Evolutionary conservation across 2,888 invertebrate genomes (phyloP), one percentile per base, ranked within the genome.

Genomic region (Acrobasis suavella): DNA sequence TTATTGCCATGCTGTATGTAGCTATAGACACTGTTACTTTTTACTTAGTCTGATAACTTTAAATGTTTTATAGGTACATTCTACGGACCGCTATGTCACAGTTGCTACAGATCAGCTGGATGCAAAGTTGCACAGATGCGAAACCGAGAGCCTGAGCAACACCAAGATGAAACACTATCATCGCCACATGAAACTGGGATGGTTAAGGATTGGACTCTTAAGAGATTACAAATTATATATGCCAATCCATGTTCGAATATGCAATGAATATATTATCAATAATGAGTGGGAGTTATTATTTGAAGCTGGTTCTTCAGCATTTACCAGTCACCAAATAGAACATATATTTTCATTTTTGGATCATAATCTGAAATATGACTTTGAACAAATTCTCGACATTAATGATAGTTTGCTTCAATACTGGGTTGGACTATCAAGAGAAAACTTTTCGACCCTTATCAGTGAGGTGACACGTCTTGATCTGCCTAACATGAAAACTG

Each of bases 181-280:
- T 50, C 49, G 15, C 49, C 49, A 50, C 49, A 50, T 50, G 49
- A 50, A 15, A 8, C 15, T 50, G 49, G 15, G 49, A 42, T 42
- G 42, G 42, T 42, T 42, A 10, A 42, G 42, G 42, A 42, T 42
- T 42, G 10, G 42, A 42, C 42, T 42, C 9, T 42, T 42, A 42
- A 42, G 42, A 50, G 49, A 50, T 50, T 15, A 50, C 15, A 50
- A 50, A 50, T 50, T 50, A 15, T 50, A 50, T 50, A 50, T 50
- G 49, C n/a, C 49, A n/a, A 50, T 50, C 49, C 49, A 50, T 50
- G 49, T 50, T 8, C 14, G 49, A 50, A 50, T 50, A 50, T 50
- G 49, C 49, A 50, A 50, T 50, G 49, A 50, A 50, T 9, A 50
- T 50, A 50, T 50, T 50, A 15, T 50, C 49, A 42, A 50, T 15